A percentile compares a stretch with the other conserved stretches of the same genome.
These are phyloP conservation scores for Bos javanicus DNA, from an alignment of 2,113 vertebrate species.

Conservation along the genomic window DNA sequence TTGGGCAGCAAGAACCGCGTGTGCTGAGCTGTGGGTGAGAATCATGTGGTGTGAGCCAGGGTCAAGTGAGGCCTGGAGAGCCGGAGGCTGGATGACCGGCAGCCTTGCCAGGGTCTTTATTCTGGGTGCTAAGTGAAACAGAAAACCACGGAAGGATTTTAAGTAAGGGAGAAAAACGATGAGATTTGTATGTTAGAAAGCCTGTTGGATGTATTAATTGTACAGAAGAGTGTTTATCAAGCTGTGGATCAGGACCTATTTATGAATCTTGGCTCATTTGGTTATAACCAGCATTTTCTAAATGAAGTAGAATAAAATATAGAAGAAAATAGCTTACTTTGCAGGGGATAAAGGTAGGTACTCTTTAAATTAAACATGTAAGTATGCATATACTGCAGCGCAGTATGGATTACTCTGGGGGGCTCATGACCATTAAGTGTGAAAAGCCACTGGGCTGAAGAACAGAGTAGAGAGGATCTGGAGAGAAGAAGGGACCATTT, in stretches of 20 bases:
- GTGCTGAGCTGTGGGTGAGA: neutral
- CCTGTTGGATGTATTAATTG: neutral
- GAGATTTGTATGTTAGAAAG: neutral
- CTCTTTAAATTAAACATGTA: neutral
- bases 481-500: neutral
- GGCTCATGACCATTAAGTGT: neutral
- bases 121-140: neutral
- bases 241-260: neutral
- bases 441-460: neutral
- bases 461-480: neutral
- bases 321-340: neutral
- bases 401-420: neutral
- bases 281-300: neutral
- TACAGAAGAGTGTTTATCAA: neutral
- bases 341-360: neutral
- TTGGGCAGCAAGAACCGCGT: rapidly evolving
- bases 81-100: neutral
- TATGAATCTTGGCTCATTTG: neutral
- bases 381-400: too few relatives aligned
- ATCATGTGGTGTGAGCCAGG: neutral
- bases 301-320: neutral
- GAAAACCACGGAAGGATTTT: neutral
- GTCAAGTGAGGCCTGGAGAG: neutral
- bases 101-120: neutral
- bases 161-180: neutral